Evolutionary conservation across 2,888 invertebrate genomes (phyloP).

Genomic region (Myopa tessellatipennis): DNA sequence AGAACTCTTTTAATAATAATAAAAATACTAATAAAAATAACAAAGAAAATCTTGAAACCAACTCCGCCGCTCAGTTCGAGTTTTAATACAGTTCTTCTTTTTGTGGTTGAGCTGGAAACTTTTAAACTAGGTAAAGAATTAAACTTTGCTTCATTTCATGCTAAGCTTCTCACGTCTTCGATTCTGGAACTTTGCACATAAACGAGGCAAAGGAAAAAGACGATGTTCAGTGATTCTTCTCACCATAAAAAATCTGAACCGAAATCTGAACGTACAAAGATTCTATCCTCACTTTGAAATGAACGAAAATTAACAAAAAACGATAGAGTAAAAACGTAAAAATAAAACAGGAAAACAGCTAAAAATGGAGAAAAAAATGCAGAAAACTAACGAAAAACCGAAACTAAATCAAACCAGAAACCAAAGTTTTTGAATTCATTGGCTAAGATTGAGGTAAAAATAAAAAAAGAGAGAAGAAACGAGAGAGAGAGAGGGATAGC

Average conservation of each 20-base stretch:
- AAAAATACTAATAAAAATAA: no score
- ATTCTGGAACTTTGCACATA: not conserved
- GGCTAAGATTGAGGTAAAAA: not conserved
- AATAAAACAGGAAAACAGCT: no score
- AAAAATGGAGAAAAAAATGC: no score
- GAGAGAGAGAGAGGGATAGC: not conserved
- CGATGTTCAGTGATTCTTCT: no score
- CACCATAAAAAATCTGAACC: no score
- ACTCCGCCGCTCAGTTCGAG: no score
- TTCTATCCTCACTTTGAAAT: not conserved
- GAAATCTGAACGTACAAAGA: not conserved
- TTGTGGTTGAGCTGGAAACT: not conserved
- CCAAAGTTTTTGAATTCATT: not conserved
- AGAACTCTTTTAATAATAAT: no score
- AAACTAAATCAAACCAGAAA: not conserved
- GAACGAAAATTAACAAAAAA: slow-evolving; percentile 3
- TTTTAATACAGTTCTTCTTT: not conserved
- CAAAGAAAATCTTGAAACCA: no score
- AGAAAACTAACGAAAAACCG: no score
- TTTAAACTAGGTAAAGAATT: not conserved
- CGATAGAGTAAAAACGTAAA: no score
- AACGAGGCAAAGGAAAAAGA: not conserved
- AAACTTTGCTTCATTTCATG: not conserved
- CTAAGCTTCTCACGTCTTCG: not conserved
- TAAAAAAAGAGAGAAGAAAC: not conserved